Evolutionary conservation across 2,888 invertebrate species (phyloP).

Genomic region (Stictocephala bisonia): DNA sequence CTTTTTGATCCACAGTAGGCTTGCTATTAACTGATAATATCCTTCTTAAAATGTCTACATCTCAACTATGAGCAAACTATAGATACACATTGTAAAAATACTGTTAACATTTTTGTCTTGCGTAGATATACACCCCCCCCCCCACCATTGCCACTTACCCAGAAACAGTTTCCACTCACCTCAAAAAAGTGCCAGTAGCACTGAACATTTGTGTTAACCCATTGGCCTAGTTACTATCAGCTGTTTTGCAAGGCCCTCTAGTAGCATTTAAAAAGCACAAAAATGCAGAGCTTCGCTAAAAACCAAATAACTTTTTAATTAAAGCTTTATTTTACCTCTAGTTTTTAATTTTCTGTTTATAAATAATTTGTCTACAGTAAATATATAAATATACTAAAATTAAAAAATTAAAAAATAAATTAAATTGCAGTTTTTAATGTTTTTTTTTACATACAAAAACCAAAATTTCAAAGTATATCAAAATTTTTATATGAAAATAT

Average conservation of each 20-base stretch:
- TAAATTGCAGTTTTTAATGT: neutral
- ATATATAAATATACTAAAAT: conserved; percentile 4
- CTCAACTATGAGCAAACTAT: too few species aligned
- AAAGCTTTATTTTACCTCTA: neutral
- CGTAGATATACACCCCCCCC: too few species aligned
- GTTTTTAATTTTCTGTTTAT: conserved; percentile 7
- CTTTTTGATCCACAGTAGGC: too few species aligned
- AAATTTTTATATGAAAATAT: neutral
- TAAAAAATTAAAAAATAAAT: neutral
- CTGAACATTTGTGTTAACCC: too few species aligned
- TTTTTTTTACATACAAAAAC: neutral
- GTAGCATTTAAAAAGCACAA: conserved; percentile 3
- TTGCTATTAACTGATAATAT: too few species aligned
- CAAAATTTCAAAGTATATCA: conserved; percentile 3
- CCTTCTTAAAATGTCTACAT: too few species aligned
- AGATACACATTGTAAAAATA: too few species aligned
- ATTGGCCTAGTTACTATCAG: too few species aligned
- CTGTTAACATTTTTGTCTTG: too few species aligned
- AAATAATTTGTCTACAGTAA: conserved; percentile 4
- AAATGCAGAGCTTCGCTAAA: conserved; percentile 32
- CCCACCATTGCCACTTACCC: too few species aligned
- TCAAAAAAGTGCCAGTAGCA: too few species aligned
- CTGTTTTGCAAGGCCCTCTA: conserved; percentile 5
- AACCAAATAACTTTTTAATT: conserved; percentile 4
- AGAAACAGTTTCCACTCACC: too few species aligned